phyloP scores from a whole-genome alignment of 2,113 vertebrate genomes.

The Tamias sibiricus region DNA sequence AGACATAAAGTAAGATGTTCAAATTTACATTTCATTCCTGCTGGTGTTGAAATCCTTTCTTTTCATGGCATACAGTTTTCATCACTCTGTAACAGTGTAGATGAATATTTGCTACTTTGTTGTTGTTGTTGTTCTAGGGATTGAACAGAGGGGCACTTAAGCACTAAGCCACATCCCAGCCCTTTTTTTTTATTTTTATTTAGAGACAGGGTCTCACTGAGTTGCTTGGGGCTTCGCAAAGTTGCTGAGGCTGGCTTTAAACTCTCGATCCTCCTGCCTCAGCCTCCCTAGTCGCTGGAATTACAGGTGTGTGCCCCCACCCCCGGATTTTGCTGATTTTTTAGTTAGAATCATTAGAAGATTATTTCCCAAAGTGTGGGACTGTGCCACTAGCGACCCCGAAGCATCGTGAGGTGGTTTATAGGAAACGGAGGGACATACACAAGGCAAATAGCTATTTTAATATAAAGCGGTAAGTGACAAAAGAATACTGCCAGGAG shows the following conservation, averaged over 20 bases:
- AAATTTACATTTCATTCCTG: conserved; percentile 15
- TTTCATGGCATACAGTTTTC: not conserved
- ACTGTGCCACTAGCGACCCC: not conserved
- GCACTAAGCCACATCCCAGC: too few species aligned
- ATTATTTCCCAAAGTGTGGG: not conserved
- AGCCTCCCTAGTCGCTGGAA: too few species aligned
- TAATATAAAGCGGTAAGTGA: not conserved
- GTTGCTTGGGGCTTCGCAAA: too few species aligned
- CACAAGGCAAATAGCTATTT: not conserved
- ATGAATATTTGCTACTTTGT: conserved; percentile 2
- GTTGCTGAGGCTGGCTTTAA: too few species aligned
- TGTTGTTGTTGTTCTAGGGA: not conserved
- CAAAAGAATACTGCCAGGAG: not conserved
- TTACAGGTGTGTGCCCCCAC: too few species aligned
- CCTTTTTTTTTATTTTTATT: too few species aligned
- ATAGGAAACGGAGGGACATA: not conserved
- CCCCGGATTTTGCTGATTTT: not conserved
- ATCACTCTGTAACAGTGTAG: not conserved
- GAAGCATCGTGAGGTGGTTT: not conserved
- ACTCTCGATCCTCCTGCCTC: too few species aligned
- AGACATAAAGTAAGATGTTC: not conserved
- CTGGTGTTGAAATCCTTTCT: not conserved
- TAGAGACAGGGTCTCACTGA: too few species aligned
- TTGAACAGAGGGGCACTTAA: too few species aligned
- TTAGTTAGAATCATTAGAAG: not conserved